Conservation (phyloP, 2,888 invertebrate species). For the Spatulosminthurus flaviceps region DNA sequence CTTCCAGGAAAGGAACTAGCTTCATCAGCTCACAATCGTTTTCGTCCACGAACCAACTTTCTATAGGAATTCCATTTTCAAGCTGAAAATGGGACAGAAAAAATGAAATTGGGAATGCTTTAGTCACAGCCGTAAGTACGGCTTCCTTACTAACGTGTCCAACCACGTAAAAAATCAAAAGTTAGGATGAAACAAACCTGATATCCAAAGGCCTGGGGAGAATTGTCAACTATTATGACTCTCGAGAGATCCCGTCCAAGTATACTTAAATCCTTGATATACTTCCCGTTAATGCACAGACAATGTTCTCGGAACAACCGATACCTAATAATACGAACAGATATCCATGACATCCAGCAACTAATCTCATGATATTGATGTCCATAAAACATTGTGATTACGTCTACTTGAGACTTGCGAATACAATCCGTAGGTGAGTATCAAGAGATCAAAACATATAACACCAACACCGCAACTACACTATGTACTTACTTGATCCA, state of each 20-base stretch:
- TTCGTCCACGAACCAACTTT: conserved; percentile 95
- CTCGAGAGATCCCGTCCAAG: conserved; percentile 89
- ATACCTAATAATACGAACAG: conserved; percentile 71
- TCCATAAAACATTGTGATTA: no score
- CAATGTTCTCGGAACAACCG: conserved; percentile 95
- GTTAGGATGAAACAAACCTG: conserved; percentile 74
- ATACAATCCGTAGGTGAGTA: no score
- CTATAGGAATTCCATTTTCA: conserved; percentile 96
- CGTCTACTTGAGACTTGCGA: no score
- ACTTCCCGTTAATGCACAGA: conserved; percentile 93
- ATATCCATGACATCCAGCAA: no score
- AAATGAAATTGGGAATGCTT: neutral
- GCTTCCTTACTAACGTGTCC: no score
- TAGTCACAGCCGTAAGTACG: no score
- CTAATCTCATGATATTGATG: neutral
- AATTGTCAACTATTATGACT: conserved; percentile 88
- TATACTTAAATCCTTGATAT: conserved; percentile 93
- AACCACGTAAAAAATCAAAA: no score
- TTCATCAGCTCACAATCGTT: conserved; percentile 89
- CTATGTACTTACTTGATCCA: conserved; percentile 79
- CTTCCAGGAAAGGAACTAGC: conserved; percentile 89
- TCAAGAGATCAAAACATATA: no score
- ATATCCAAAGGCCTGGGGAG: conserved; percentile 92
- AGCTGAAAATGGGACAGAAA: conserved; percentile 70
- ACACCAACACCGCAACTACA: neutral